Evolutionary conservation across 2,113 vertebrate genomes (phyloP).

Genomic region (Mastomys coucha): DNA sequence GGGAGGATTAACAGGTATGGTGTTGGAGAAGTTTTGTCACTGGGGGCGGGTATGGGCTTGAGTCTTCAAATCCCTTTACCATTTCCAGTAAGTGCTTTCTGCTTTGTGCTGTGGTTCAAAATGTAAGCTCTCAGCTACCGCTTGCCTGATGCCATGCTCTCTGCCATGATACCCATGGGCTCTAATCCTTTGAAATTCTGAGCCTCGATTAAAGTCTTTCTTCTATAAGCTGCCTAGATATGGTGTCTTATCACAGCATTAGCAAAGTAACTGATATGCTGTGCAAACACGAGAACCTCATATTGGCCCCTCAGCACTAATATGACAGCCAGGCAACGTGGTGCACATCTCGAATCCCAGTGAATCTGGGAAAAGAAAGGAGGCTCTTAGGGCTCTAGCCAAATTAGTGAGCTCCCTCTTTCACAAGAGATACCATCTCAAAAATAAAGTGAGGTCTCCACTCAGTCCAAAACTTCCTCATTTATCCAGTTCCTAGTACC

Average conservation of each 20-base stretch:
- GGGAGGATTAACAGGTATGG: background rate
- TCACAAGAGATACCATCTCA: background rate
- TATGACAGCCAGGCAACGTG: background rate
- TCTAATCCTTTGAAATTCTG: background rate
- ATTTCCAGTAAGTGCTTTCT: background rate
- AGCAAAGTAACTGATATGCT: background rate
- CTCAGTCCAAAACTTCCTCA: background rate
- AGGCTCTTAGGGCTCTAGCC: too few relatives aligned
- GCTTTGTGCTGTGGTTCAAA: background rate
- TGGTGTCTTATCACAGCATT: background rate
- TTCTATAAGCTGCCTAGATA: background rate
- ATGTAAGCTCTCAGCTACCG: background rate
- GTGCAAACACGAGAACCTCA: background rate
- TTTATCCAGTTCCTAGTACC: background rate
- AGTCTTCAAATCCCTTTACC: background rate
- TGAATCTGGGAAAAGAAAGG: background rate
- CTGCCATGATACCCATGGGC: background rate
- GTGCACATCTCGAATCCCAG: background rate
- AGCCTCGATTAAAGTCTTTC: background rate
- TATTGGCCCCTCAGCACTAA: too few relatives aligned
- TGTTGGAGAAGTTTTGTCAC: background rate
- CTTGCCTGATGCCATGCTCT: background rate
- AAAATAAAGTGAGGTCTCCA: background rate
- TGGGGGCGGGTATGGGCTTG: too few relatives aligned
- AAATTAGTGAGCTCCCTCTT: background rate